Evolutionary conservation across 2,888 invertebrate species (phyloP), one percentile per base, ranked within the genome.

Genomic region (Allygus modestus): DNA sequence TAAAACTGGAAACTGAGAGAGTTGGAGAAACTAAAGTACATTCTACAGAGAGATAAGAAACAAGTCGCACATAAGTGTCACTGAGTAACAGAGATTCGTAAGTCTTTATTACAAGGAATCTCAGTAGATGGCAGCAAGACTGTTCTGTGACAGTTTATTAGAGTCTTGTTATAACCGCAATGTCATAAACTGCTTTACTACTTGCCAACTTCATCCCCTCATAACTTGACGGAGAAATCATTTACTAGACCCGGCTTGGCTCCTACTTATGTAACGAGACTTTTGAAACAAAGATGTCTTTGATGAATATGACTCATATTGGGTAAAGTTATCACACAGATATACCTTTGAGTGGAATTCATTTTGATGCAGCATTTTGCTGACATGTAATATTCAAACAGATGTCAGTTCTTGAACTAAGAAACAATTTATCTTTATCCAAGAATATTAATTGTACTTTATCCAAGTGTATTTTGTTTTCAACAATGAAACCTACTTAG

Each of bases 181-280:
- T 65, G 77, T 46, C 77, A 51, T 77, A 77, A 77, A 77, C 77
- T 77, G 77, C 73, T 73, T 73, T 73, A 73, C 73, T 73, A 41
- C 73, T 73, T 23, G 23, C 20, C 33, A 73, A 73, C 73, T 73
- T 73, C 31, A 31, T 11, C 65, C 73, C 20, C 73, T 73, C 65
- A 65, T 65, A 65, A 65, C 65, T 65, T 65, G 65, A 17, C 54
- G 4, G 31, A 65, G 65, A 28, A 28, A 65, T 65, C 65, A 65
- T 65, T 65, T 65, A 65, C 65, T 28, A 31, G 15, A 5, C 65
- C 65, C 31, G 31, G 12, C 65, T 15, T 15, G 11, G 17, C 46
- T 46, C 46, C 4, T 20, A 54, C 11, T 54, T 23, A 17, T 12
- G 31, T 26, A 15, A 65, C 28, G 31, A 31, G 28, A 15, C 58